Base-by-base conservation (phyloP, 2,888 invertebrate species). In the Drosophila putrida region DNA sequence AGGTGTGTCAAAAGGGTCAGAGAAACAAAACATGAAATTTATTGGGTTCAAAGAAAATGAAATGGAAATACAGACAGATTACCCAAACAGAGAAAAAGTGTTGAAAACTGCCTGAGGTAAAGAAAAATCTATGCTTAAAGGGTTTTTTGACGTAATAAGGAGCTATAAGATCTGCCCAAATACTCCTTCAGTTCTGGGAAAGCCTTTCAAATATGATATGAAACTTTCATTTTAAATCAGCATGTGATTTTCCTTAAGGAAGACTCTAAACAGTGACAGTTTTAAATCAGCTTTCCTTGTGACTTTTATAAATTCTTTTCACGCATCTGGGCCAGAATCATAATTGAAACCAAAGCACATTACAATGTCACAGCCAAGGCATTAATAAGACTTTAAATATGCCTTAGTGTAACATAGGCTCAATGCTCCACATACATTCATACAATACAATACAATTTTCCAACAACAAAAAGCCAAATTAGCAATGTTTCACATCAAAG, bases 401-500 rank as follows among this genome's bases (percentile, higher is more conserved):
- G 49, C 67, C 58, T 36, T 47, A 49, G 54, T 46, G 51, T 68
- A 64, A 59, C 51, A 57, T 54, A 27, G 55, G 55, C 8, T 35
- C 25, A 53, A 39, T 53, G n/a, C 54, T 20, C 38, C 15, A 44
- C 50, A 27, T 35, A 15, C 44, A 43, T 47, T n/a, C 6, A 31
- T 31, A 9, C 31, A 28, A 28, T 28, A 28, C 46, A 44, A n/a
- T 27, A 46, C 50, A 41, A 43, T 41, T 43, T 13, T 8, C 25
- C 67, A 59, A 50, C 61, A 27, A 62, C 44, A 63, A 73, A 82
- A 74, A 68, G 75, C 68, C 71, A 81, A 88, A 84, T 89, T 81
- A 88, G 82, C 79, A 72, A 88, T 88, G 89, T 85, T 77, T 75
- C 80, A 85, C 88, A 89, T 85, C 77, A 85, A 88, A 89, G 88